Base-by-base conservation (phyloP, 2,888 invertebrate species). In the Choreutis nemorana region DNA sequence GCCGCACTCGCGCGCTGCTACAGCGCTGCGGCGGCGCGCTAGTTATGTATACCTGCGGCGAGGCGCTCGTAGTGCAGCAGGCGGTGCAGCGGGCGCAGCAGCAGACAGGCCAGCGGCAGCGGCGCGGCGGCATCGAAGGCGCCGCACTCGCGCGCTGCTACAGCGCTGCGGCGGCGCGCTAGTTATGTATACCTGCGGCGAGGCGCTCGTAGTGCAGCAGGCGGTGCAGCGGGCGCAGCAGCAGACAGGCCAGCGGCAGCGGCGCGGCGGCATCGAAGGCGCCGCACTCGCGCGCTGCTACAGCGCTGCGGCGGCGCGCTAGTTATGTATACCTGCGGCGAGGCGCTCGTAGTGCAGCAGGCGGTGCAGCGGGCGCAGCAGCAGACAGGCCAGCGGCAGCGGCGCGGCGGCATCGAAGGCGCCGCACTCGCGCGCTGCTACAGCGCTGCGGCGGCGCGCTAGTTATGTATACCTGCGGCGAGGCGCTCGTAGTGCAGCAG, bases 191-290 rank as follows among this genome's bases (percentile, higher is more conserved):
- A n/a, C n/a, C n/a, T n/a, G n/a, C n/a, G n/a, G n/a, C n/a, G n/a
- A n/a, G n/a, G n/a, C n/a, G 79, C 59, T 88, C 86, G 70, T 94
- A 94, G 58, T 93, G 91, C 22, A 91, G 70, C 36, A 94, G 67
- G 36, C 94, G 82, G 64, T 92, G 90, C 9, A 91, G 71, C 3
- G 94, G 94, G 59, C 92, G 91, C 35, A 94, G 70, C 14, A 94
- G 78, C 51, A 94, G 87, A n/a, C 93, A 37, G 94, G 73, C 59
- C 26, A 20, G 9, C n/a, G 94, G 93, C 37, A 94, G 24, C 11
- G n/a, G 3, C 23, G 23, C 8, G 87, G 36, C 93, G 68, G 49
- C 93, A 79, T 42, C 84, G 79, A 59, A 87, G 86, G 68, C 93
- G 93, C 58, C 92, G 91, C 21, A 91, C 70, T 36, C 94, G 67